These are phyloP conservation scores for Palythoa grandiflora DNA, from an alignment of 92 coral and sea anemone genomes.

Conservation along the genomic window DNA sequence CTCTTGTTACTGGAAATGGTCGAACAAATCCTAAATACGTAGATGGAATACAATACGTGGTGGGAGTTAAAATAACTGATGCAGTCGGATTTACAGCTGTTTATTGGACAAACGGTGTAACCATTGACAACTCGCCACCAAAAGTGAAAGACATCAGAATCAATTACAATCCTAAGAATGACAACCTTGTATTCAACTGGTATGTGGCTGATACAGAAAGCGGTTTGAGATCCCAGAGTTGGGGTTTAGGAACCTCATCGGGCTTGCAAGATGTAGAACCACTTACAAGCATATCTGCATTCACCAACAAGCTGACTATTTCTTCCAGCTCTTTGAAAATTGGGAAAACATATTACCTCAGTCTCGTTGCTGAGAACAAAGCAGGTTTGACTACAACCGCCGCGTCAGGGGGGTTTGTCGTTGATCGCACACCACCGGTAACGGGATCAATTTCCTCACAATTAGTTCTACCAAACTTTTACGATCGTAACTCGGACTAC, in stretches of 20 bases:
- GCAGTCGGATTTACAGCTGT: slow-evolving; percentile 67
- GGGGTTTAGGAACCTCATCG: slow-evolving; percentile 87
- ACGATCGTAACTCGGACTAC: slow-evolving; percentile 79
- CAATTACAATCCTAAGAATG: slow-evolving; percentile 65
- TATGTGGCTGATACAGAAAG: slow-evolving; percentile 74
- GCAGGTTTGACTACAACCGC: slow-evolving; percentile 76
- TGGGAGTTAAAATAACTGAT: slow-evolving; percentile 81
- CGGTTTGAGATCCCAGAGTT: slow-evolving; percentile 67
- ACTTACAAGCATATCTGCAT: slow-evolving; percentile 54
- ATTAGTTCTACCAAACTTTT: slow-evolving; percentile 77
- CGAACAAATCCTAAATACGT: slow-evolving; percentile 47
- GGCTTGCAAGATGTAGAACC: slow-evolving; percentile 63
- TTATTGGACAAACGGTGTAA: slow-evolving; percentile 91
- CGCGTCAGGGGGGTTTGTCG: slow-evolving; percentile 82
- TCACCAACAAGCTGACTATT: slow-evolving; percentile 37
- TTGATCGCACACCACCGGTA: slow-evolving; percentile 87
- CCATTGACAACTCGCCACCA: slow-evolving; percentile 89
- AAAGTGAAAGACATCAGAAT: slow-evolving; percentile 69
- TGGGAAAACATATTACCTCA: slow-evolving; percentile 84
- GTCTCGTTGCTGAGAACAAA: slow-evolving; percentile 67
- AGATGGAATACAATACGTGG: slow-evolving; percentile 74
- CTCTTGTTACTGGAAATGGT: slow-evolving; percentile 79
- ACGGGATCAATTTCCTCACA: slow-evolving; percentile 77
- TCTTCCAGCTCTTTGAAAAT: slow-evolving; percentile 59
- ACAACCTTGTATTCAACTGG: slow-evolving; percentile 72